Base-by-base conservation (phyloP, 2,888 invertebrate species). In the Polydrusus pterygomalis region DNA sequence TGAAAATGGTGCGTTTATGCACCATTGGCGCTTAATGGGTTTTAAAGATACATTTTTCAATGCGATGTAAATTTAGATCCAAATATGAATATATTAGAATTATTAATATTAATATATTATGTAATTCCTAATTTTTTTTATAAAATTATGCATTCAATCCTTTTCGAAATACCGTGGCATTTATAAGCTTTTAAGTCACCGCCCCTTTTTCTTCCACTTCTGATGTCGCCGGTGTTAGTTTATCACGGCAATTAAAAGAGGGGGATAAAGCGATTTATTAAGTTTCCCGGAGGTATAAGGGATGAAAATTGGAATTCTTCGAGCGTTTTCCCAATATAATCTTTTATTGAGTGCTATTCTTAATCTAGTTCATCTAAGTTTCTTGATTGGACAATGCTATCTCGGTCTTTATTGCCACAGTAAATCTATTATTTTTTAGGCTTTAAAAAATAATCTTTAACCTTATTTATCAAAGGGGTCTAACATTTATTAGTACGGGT, bases 121-220 rank as follows among this genome's bases (percentile, higher is more conserved):
- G 5, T 25, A 34, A 7, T 34, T 34, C 8, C 9, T 34, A 34
- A 34, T 34, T 34, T 7, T 34, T 10, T 34, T 30, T 30, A 7
- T 7, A 30, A 34, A 34, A 34, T 34, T 2, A 9, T 34, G 30
- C 30, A 30, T 34, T 34, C 10, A 34, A 43, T 11, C 43, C n/a
- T 51, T 51, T 51, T 20, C 5, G 25, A 17, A 18, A 20, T 79
- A 79, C 80, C 13, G n/a, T 56, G 38, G 8, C 34, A 58, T 60
- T 38, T 17, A 38, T 38, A 11, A 34, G 58, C 17, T 38, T 17
- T 18, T 60, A 17, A 60, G 58, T 18, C 38, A 38, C 78, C 80
- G 75, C 63, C 72, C 65, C 47, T n/a, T 47, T 70, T 75, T 70
- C 75, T 70, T 73, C 25, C 45, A 47, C 60, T 54, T 58, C 70